Evolutionary conservation across 2,113 vertebrate genomes (phyloP).

Genomic region (Lates calcarifer): DNA sequence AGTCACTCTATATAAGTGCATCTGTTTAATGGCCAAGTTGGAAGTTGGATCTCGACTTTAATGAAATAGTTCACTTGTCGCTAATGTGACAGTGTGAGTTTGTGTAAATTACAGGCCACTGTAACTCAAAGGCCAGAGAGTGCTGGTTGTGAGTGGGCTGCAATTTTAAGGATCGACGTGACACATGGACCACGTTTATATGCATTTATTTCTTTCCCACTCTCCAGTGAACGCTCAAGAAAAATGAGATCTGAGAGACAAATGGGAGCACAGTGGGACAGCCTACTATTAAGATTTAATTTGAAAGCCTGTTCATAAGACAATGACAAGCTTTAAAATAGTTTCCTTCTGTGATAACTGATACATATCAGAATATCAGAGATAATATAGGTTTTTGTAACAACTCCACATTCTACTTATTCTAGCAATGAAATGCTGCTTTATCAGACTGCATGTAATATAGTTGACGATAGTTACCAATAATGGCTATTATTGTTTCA

Average conservation of each 20-base stretch:
- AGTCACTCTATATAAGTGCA: slow-evolving; percentile 6
- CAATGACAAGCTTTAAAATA: neutral
- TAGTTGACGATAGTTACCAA: neutral
- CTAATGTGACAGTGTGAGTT: slow-evolving; percentile 26
- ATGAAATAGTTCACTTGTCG: slow-evolving; percentile 21
- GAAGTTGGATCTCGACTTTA: slow-evolving; percentile 20
- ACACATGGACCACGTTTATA: slow-evolving; percentile 28
- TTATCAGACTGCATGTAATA: too few relatives aligned
- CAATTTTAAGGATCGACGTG: slow-evolving; percentile 17
- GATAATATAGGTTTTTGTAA: neutral
- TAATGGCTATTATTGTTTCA: neutral
- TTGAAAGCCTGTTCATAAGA: neutral
- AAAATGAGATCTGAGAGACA: slow-evolving; percentile 7
- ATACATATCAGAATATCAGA: neutral
- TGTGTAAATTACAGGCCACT: slow-evolving; percentile 57
- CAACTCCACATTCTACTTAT: neutral
- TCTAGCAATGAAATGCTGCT: neutral
- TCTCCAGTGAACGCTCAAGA: slow-evolving; percentile 13
- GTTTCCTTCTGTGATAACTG: neutral
- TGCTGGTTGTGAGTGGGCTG: slow-evolving; percentile 35
- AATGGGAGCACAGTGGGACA: neutral
- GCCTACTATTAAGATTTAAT: neutral
- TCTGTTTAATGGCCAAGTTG: slow-evolving; percentile 16
- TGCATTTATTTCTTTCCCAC: slow-evolving; percentile 13
- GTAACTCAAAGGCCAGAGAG: slow-evolving; percentile 14